phyloP scores from a whole-genome alignment of 2,797 vertebrate species.

The Agapornis canus region DNA sequence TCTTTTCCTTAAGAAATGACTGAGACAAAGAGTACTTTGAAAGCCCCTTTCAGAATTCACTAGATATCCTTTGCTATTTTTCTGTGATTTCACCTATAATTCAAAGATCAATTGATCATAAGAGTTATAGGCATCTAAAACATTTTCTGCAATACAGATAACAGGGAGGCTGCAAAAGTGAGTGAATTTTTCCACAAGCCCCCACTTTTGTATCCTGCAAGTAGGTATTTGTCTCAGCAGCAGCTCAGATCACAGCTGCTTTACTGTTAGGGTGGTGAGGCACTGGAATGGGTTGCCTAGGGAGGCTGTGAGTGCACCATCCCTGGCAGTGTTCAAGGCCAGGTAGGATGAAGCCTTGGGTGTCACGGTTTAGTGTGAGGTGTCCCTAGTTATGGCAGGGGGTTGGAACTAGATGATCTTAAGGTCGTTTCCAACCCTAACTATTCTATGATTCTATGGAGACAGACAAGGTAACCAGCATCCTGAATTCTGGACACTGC shows the following conservation, averaged over 20 bases:
- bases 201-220: background rate
- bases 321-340: too few species aligned
- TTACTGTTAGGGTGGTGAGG: too few species aligned
- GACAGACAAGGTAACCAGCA: background rate
- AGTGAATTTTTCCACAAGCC: background rate
- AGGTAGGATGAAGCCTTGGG: too few species aligned
- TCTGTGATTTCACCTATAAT: background rate
- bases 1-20: background rate
- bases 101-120: background rate
- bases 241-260: background rate
- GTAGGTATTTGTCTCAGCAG: background rate
- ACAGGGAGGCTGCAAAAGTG: background rate
- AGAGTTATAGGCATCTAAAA: background rate
- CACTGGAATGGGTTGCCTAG: too few species aligned
- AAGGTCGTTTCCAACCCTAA: too few species aligned
- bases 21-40: background rate
- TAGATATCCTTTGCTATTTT: background rate
- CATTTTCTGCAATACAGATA: background rate
- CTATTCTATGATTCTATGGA: too few species aligned
- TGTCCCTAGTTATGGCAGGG: too few species aligned
- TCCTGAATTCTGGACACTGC: background rate
- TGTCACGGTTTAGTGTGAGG: too few species aligned
- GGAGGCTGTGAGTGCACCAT: too few species aligned
- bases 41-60: background rate
- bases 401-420: too few species aligned